phyloP scores from a whole-genome alignment of 2,888 invertebrate species.

The Drosophila paramelanica region DNA sequence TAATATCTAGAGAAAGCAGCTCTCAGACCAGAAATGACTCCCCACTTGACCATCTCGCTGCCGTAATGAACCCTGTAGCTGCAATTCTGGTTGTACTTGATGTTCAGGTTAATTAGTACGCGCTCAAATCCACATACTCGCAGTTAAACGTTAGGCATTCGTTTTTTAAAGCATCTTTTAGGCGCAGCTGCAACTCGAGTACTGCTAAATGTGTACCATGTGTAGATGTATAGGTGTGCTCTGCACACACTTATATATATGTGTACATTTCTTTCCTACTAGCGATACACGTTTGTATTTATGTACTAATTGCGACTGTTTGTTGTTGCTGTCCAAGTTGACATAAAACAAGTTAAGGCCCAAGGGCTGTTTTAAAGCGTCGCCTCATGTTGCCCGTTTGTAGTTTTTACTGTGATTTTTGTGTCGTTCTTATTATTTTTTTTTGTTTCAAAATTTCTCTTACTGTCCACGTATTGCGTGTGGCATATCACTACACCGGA shows the following conservation, averaged over 20 bases:
- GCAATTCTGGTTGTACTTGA: slow-evolving; percentile 27
- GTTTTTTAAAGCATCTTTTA: slow-evolving; percentile 68
- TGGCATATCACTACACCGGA: slow-evolving; percentile 55
- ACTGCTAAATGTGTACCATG: slow-evolving; percentile 19
- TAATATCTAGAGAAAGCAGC: background rate
- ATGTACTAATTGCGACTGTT: slow-evolving; percentile 68
- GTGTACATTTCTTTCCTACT: slow-evolving; percentile 19
- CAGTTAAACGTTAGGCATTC: slow-evolving; percentile 28
- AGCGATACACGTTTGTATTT: slow-evolving; percentile 33
- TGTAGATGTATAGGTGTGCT: slow-evolving; percentile 22
- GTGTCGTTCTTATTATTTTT: slow-evolving; percentile 6
- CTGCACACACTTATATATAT: slow-evolving; percentile 25
- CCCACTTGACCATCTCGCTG: slow-evolving; percentile 53
- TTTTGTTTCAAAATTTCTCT: slow-evolving; percentile 31
- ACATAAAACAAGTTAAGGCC: slow-evolving; percentile 72
- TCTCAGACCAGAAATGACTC: slow-evolving; percentile 36
- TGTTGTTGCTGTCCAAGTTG: slow-evolving; percentile 64
- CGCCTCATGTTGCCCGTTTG: slow-evolving; percentile 40
- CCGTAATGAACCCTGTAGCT: slow-evolving; percentile 49
- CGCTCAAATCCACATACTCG: slow-evolving; percentile 3
- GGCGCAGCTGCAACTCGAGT: slow-evolving; percentile 74
- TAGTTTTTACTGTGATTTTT: slow-evolving; percentile 42
- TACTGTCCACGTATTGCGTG: slow-evolving; percentile 55
- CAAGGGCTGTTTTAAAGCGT: slow-evolving; percentile 68
- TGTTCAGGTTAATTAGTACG: slow-evolving; percentile 59